These are phyloP conservation scores for Ceriagrion tenellum DNA, from an alignment of 2,888 invertebrate species.

Conservation along the genomic window DNA sequence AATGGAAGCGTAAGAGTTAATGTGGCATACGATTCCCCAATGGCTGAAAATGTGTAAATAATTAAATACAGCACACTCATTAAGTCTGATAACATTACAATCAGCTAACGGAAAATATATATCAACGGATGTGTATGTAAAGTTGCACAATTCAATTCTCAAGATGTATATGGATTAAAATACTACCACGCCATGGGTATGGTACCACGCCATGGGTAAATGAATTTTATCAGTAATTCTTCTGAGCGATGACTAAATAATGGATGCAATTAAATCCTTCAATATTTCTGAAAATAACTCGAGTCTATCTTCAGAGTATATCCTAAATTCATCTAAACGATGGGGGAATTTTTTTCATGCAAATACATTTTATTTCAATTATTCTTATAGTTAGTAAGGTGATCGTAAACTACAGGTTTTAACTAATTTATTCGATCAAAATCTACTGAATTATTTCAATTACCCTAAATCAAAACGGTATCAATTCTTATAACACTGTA, in stretches of 20 bases:
- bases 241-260: not conserved
- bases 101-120: no score
- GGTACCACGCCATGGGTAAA: not conserved
- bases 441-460: no score
- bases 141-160: no score
- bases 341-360: not conserved
- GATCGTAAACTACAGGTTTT: not conserved
- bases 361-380: not conserved
- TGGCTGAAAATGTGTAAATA: no score
- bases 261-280: not conserved
- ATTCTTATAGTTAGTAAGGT: not conserved
- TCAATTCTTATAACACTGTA: no score
- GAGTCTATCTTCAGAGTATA: not conserved
- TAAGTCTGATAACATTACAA: no score
- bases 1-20: no score
- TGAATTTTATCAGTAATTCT: not conserved
- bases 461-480: no score
- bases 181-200: not conserved
- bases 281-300: not conserved
- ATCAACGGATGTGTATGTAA: no score
- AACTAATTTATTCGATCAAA: not conserved
- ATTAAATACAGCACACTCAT: no score
- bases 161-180: not conserved
- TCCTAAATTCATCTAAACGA: not conserved
- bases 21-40: no score